phyloP scores from a whole-genome alignment of 37 sponge, comb jelly and placozoan species.

The Amphimedon queenslandica region DNA sequence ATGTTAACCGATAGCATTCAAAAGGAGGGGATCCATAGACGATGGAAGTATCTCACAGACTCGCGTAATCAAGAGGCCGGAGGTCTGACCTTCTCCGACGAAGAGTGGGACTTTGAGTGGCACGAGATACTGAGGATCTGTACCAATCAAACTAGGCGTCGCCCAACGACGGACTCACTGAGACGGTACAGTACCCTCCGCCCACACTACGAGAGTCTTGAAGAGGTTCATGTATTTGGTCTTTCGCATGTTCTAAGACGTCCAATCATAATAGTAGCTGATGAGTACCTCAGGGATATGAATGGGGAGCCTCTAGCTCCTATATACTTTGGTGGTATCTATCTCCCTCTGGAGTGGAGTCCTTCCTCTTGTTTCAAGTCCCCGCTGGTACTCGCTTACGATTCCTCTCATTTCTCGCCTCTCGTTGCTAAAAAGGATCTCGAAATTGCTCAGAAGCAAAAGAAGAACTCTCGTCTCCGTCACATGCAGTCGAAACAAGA shows the following conservation, averaged over 20 bases:
- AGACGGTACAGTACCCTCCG: constrained; percentile 44
- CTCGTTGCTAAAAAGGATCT: constrained; percentile 56
- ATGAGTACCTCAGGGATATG: constrained; percentile 59
- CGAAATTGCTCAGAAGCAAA: neutral
- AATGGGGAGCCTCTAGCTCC: constrained; percentile 81
- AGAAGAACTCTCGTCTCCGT: neutral
- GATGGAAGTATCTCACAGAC: constrained; percentile 85
- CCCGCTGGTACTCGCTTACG: constrained; percentile 89
- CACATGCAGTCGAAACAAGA: constrained; percentile 16
- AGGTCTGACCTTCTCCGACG: constrained; percentile 71
- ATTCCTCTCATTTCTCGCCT: constrained; percentile 90
- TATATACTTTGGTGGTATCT: constrained; percentile 92
- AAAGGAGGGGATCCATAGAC: constrained; percentile 35
- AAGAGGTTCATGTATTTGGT: constrained; percentile 93
- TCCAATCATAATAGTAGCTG: constrained; percentile 86
- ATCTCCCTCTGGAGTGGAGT: constrained; percentile 85
- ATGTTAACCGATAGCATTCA: constrained; percentile 45
- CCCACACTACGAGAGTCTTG: constrained; percentile 77
- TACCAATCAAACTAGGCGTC: constrained; percentile 51
- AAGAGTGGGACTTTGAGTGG: constrained; percentile 97
- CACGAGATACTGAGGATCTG: constrained; percentile 69
- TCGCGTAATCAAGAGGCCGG: constrained; percentile 66
- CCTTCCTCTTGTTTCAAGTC: constrained; percentile 78
- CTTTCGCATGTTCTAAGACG: constrained; percentile 84
- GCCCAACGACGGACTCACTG: constrained; percentile 12